Evolutionary conservation across 2,888 invertebrate genomes (phyloP), one percentile per base, ranked within the genome.

Genomic region (Tenthredo scrophulariae): DNA sequence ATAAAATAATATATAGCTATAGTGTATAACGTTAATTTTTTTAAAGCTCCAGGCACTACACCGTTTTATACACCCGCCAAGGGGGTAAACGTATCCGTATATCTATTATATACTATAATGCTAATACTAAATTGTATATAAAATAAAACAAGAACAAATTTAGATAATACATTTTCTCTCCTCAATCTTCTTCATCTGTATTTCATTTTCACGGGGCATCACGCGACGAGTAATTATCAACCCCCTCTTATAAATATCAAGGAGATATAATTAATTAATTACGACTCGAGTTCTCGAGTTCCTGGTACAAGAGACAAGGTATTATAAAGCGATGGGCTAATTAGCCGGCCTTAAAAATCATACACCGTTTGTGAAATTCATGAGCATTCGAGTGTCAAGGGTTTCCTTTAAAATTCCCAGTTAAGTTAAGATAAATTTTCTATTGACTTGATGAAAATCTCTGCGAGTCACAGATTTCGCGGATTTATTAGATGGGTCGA

Each of bases 21-120:
- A 74, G 40, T 22, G 40, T 77, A 62, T 80, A 37, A 37, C 54
- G n/a, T 79, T 54, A 54, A 79, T 79, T 79, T 79, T 77, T 77
- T 33, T 79, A 54, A 79, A 46, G 75, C 75, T 37, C 7, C 43
- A 74, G 26, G 75, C 15, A 29, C 50, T 40, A 62, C 15, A 80
- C 62, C 40, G 40, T 80, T 80, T 80, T 80, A n/a, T 80, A 80
- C 4, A 62, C 15, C 58, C 62, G 22, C 22, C 9, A 62, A 33
- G 18, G 13, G 33, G n/a, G 33, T 5, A 18, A 40, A 13, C 40
- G 46, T 79, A 54, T 79, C 79, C 54, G 75, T 75, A 75, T 26
- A 18, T 54, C 29, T n/a, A 54, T 54, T 54, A 54, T n/a, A 54
- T 54, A 79, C 26, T 58, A n/a, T 54, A 79, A 33, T 33, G 54